A percentile compares a stretch with the other conserved stretches of the same genome.
These are phyloP conservation scores for Polydrusus cervinus DNA, from an alignment of 2,888 invertebrate genomes.

Conservation along the genomic window DNA sequence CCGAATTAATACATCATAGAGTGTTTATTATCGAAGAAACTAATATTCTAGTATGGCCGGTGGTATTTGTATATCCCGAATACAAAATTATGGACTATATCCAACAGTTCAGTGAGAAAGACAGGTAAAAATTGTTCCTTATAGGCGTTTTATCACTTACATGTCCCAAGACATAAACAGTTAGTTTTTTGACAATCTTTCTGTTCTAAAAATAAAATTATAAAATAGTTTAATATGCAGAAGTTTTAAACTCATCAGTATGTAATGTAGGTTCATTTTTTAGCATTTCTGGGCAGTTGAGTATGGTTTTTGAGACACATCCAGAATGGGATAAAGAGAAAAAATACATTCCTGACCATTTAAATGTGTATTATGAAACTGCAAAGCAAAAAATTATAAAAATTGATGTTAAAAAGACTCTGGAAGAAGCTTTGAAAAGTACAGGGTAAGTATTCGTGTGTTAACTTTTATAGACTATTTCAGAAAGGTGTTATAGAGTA, in stretches of 20 bases:
- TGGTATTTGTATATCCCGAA: slow-evolving; percentile 92
- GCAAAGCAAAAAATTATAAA: slow-evolving; percentile 75
- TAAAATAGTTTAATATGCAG: too few species aligned
- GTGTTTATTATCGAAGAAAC: slow-evolving; percentile 77
- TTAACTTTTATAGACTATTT: too few species aligned
- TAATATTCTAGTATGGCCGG: slow-evolving; percentile 86
- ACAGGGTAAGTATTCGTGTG: slow-evolving; percentile 71
- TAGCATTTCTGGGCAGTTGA: slow-evolving; percentile 77
- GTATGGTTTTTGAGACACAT: slow-evolving; percentile 80
- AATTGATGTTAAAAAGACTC: slow-evolving; percentile 74
- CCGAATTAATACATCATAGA: slow-evolving; percentile 77
- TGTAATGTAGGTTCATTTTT: slow-evolving; percentile 15
- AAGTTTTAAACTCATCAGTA: too few species aligned
- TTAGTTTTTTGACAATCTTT: background rate
- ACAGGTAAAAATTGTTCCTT: slow-evolving; percentile 70
- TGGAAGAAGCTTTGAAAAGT: slow-evolving; percentile 76
- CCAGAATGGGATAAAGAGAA: slow-evolving; percentile 82
- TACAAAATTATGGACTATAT: slow-evolving; percentile 90
- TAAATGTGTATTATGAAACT: slow-evolving; percentile 86
- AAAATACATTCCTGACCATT: slow-evolving; percentile 76
- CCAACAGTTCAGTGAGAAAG: slow-evolving; percentile 84
- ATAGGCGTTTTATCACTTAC: too few species aligned
- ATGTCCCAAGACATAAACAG: too few species aligned
- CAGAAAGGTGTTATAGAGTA: too few species aligned
- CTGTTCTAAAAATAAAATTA: background rate